phyloP scores from a whole-genome alignment of 2,888 invertebrate species.

The Myathropa florea region DNA sequence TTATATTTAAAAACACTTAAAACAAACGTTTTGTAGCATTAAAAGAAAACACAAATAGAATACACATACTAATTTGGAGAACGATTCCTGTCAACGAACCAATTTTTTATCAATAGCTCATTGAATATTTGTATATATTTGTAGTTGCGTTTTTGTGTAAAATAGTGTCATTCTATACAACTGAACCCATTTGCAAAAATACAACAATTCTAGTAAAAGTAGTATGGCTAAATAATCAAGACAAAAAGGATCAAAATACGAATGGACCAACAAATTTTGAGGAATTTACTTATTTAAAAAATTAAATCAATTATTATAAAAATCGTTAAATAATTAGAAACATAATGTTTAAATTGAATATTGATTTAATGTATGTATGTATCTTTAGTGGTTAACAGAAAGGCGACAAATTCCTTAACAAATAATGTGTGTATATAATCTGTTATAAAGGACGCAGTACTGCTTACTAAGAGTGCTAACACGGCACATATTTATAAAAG shows the following conservation, averaged over 20 bases:
- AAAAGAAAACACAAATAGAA: neutral
- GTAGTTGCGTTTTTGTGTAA: neutral
- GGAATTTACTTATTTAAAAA: slow-evolving; percentile 38
- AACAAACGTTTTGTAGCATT: neutral
- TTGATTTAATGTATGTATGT: slow-evolving; percentile 26
- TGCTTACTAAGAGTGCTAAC: no score
- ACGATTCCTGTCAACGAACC: slow-evolving; percentile 11
- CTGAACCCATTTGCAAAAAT: neutral
- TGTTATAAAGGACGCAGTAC: no score
- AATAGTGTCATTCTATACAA: neutral
- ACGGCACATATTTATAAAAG: no score
- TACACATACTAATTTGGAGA: neutral
- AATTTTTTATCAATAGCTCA: slow-evolving; percentile 22
- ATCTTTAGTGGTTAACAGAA: slow-evolving; percentile 23
- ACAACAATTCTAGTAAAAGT: neutral
- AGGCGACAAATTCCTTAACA: slow-evolving; percentile 1
- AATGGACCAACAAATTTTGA: slow-evolving; percentile 51
- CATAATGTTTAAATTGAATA: slow-evolving; percentile 28
- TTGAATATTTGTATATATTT: slow-evolving; percentile 11
- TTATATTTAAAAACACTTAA: neutral
- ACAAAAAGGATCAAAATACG: slow-evolving; percentile 37
- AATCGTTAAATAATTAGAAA: slow-evolving; percentile 22
- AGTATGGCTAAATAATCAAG: slow-evolving; percentile 19
- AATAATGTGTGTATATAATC: no score
- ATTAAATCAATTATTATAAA: slow-evolving; percentile 23